These are phyloP conservation scores for Drosophila obscura DNA, from an alignment of 1,140 invertebrate genomes.

Conservation along the genomic window DNA sequence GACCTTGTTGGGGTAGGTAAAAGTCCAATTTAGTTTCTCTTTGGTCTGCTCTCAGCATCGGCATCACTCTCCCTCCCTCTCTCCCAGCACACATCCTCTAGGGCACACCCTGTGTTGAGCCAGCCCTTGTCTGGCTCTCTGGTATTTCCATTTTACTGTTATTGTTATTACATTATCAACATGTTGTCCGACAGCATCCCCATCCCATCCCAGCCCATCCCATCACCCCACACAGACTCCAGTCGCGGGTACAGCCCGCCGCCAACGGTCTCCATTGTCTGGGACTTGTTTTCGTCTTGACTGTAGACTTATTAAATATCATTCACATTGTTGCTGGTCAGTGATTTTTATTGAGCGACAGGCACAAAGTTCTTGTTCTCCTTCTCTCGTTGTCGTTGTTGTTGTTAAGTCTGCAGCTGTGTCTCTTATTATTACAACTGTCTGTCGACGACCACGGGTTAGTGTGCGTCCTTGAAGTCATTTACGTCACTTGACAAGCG, in stretches of 20 bases:
- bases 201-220: conserved; percentile 11
- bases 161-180: conserved; percentile 56
- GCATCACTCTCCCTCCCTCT: background rate
- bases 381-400: conserved; percentile 7
- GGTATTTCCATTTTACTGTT: conserved; percentile 48
- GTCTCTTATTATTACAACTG: conserved; percentile 56
- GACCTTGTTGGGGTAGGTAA: conserved; percentile 61
- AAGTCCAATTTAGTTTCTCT: conserved; percentile 41
- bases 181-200: conserved; percentile 34
- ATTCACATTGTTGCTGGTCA: conserved; percentile 75
- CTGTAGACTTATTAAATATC: conserved; percentile 71
- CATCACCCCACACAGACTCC: conserved; percentile 2
- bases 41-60: background rate
- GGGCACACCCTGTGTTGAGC: background rate
- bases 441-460: conserved; percentile 43
- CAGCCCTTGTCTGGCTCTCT: conserved; percentile 8
- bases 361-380: conserved; percentile 13
- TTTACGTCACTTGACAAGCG: conserved; percentile 61
- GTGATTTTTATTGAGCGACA: conserved; percentile 69
- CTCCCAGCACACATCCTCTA: too few species aligned
- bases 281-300: conserved; percentile 41
- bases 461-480: conserved; percentile 76
- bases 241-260: background rate
- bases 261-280: conserved; percentile 17
- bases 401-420: conserved; percentile 15